phyloP scores from a whole-genome alignment of 1,140 invertebrate genomes.

The Aleiodes sp. region DNA sequence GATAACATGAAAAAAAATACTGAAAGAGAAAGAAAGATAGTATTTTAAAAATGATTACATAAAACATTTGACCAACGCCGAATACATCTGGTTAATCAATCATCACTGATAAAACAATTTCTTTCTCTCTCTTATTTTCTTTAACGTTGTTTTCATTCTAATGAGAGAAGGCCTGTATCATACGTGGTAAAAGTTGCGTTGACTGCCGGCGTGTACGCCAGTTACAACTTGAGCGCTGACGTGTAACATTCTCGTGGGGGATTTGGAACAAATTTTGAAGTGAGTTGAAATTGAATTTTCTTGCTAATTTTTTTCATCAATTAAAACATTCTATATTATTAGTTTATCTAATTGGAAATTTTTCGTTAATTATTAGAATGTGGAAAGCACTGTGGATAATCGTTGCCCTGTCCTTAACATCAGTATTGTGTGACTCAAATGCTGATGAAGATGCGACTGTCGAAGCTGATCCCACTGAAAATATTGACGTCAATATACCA shows the following conservation, averaged over 20 bases:
- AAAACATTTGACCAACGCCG: too few species aligned
- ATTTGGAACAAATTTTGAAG: neutral
- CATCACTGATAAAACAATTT: constrained; percentile 7
- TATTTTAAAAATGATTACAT: too few species aligned
- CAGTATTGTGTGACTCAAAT: neutral
- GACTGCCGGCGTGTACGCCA: neutral
- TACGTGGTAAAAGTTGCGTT: constrained; percentile 17
- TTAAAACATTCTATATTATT: neutral
- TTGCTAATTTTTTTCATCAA: neutral
- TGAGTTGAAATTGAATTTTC: neutral
- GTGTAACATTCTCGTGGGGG: constrained; percentile 15
- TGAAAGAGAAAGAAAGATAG: too few species aligned
- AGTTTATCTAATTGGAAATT: neutral
- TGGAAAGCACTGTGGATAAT: constrained; percentile 17
- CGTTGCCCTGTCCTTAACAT: constrained; percentile 6
- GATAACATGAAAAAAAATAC: too few species aligned
- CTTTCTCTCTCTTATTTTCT: too few species aligned
- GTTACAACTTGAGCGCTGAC: constrained; percentile 19
- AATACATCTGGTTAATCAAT: too few species aligned
- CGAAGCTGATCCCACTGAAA: neutral
- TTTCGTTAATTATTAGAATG: neutral
- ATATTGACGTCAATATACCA: constrained; percentile 18
- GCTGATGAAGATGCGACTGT: neutral
- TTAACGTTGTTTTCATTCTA: neutral
- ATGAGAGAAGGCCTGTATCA: neutral